Conservation (phyloP, 2,113 vertebrate species). For the Ornithorhynchus anatinus region DNA sequence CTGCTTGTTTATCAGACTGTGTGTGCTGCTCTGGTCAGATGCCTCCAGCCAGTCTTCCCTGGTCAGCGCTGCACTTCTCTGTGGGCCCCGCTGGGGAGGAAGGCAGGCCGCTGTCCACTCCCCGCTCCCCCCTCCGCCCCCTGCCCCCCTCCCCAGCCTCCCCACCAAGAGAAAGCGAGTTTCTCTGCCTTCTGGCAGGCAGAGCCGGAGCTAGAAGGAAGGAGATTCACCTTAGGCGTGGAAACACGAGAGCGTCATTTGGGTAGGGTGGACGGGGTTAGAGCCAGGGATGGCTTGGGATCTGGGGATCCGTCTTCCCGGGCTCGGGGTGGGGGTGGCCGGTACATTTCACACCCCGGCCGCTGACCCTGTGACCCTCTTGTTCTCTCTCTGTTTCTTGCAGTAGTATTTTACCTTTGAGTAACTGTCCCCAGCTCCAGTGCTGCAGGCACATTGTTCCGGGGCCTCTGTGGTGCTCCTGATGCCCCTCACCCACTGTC, state of each 20-base stretch:
- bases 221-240: neutral
- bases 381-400: slow-evolving; percentile 49
- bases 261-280: neutral
- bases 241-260: neutral
- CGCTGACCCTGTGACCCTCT: neutral
- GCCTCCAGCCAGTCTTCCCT: slow-evolving; percentile 35
- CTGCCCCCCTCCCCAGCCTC: neutral
- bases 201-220: neutral
- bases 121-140: neutral
- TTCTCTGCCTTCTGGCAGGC: neutral
- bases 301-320: too few relatives aligned
- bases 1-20: slow-evolving; percentile 47
- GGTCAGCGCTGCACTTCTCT: too few relatives aligned
- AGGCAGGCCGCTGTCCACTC: slow-evolving; percentile 41
- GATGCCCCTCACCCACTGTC: slow-evolving; percentile 99
- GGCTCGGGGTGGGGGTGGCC: neutral
- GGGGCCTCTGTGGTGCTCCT: slow-evolving; percentile 99
- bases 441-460: slow-evolving; percentile 92
- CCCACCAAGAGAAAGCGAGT: neutral
- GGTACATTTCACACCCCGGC: neutral
- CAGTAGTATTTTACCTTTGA: slow-evolving; percentile 88
- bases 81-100: slow-evolving; percentile 37
- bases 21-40: slow-evolving; percentile 43
- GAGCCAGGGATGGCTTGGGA: neutral
- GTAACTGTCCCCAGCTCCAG: slow-evolving; percentile 82